phyloP scores from a whole-genome alignment of 2,113 vertebrate species.

The Rhea pennata region DNA sequence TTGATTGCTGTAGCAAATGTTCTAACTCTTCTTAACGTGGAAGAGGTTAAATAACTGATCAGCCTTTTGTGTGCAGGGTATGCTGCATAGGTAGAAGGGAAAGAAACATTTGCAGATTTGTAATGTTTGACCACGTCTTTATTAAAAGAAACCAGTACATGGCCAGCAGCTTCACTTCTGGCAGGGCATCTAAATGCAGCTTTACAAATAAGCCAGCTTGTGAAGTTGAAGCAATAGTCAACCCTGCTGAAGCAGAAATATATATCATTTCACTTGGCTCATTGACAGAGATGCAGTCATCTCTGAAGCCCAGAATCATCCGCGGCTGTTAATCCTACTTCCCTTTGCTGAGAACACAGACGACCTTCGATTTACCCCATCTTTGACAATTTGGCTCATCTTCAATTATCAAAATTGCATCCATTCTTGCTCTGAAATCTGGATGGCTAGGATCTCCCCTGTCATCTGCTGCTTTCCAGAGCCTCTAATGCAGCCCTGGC shows the following conservation, averaged over 20 bases:
- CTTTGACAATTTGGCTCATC: neutral
- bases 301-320: conserved; percentile 31
- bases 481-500: neutral
- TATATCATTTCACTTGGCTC: conserved; percentile 54
- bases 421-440: neutral
- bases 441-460: neutral
- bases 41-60: neutral
- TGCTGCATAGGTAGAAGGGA: neutral
- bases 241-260: conserved; percentile 5
- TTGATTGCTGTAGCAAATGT: neutral
- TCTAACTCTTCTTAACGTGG: neutral
- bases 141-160: neutral
- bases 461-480: conserved; percentile 17
- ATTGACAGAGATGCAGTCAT: conserved; percentile 35
- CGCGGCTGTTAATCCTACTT: conserved; percentile 34
- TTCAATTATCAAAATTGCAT: neutral
- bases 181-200: conserved; percentile 25
- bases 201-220: conserved; percentile 15
- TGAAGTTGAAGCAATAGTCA: conserved; percentile 33
- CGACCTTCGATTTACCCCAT: conserved; percentile 21
- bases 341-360: neutral
- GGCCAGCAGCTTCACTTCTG: conserved; percentile 35
- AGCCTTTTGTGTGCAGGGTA: neutral
- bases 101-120: neutral
- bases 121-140: neutral